These are phyloP conservation scores for Eriosoma lanigerum DNA, from an alignment of 1,140 invertebrate genomes.

Conservation along the genomic window DNA sequence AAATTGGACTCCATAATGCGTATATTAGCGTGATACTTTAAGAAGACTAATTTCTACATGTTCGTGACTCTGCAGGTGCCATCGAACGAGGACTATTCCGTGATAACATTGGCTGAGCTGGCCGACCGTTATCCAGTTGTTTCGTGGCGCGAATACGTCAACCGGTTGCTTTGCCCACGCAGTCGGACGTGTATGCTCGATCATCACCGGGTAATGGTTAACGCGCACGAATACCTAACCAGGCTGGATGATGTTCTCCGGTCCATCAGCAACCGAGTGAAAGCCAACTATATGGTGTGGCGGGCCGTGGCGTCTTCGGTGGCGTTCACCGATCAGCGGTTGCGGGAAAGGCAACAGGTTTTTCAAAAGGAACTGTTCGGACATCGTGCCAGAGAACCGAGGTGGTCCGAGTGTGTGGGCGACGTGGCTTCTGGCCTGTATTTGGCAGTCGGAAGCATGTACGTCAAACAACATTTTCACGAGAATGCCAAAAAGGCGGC, in stretches of 20 bases:
- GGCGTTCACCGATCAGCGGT: neutral
- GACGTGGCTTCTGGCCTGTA: slow-evolving; percentile 61
- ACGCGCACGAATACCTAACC: slow-evolving; percentile 65
- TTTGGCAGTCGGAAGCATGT: slow-evolving; percentile 64
- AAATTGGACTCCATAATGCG: no score
- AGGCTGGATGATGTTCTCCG: slow-evolving; percentile 62
- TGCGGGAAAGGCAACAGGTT: neutral
- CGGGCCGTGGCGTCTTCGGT: slow-evolving; percentile 59
- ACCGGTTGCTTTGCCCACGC: neutral
- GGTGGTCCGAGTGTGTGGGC: slow-evolving; percentile 15
- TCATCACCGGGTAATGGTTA: slow-evolving; percentile 64
- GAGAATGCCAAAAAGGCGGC: slow-evolving; percentile 63
- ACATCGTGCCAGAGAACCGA: neutral
- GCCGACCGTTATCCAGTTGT: slow-evolving; percentile 71
- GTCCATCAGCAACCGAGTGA: slow-evolving; percentile 64
- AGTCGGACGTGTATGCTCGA: neutral
- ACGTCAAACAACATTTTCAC: slow-evolving; percentile 64
- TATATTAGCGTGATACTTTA: no score
- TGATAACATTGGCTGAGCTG: slow-evolving; percentile 68
- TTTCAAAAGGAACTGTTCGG: neutral
- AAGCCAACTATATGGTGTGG: slow-evolving; percentile 71
- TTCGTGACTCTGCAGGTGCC: neutral
- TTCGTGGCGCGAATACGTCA: slow-evolving; percentile 66
- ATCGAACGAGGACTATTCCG: neutral
- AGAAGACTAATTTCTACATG: no score